Evolutionary conservation across 2,113 vertebrate genomes (phyloP), one percentile per base, ranked within the genome.

Genomic region (Hippopotamus amphibius): DNA sequence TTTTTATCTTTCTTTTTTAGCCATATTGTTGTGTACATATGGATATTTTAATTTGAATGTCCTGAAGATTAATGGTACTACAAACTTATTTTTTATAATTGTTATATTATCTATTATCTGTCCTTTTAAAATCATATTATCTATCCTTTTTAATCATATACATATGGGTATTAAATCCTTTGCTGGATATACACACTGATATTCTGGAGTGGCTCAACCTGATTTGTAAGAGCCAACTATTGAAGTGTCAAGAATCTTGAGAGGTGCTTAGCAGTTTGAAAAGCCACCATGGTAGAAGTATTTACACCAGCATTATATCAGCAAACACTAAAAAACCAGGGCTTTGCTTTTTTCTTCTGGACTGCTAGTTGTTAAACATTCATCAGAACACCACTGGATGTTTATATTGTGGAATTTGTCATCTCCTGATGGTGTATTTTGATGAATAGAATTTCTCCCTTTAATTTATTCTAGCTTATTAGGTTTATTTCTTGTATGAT

Each of bases 371-470:
- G 86, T 48, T 65, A 84, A 85, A 68, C 26, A 81, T 74, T 93
- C 66, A 66, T 30, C 24, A 55, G 26, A 33, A 24, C 28, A 63
- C 9, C 4, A 41, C 9, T 57, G 6, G 37, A 33, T 93, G 90
- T 59, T n/a, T 59, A 41, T 33, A 46, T 6, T 65, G 6, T 93
- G 26, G 12, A 26, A 50, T 85, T 77, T 59, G 48, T 86, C 7
- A 66, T 93, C 12, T 79, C 4, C 2, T 85, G 5, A 41, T 48
- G 57, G 6, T 92, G 7, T 89, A 14, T 89, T 71, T 72, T 50
- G 14, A 71, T 79, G 33, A 84, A 65, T 12, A 89, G 63, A 94
- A 88, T 19, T 71, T 88, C 24, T 89, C 84, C 33, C 41, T 96
- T 89, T 83, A 59, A 76, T 33, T 59, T 57, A 68, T 41, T 50